Evolutionary conservation across 1,140 invertebrate genomes (phyloP).

Genomic region (Drepana arcuata): DNA sequence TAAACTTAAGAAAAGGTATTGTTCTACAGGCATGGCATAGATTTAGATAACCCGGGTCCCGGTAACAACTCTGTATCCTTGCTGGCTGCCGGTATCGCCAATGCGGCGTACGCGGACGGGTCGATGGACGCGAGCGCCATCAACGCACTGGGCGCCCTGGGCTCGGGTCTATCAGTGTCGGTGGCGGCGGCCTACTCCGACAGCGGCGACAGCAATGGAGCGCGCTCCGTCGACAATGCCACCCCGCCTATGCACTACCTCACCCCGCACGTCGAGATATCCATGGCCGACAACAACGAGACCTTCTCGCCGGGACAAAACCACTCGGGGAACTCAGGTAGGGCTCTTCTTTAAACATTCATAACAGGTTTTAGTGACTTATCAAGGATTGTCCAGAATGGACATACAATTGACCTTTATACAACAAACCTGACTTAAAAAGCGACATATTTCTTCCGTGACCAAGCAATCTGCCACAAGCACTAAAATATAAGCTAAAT

Average conservation of each 20-base stretch:
- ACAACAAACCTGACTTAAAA: too few species aligned
- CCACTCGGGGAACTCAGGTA: conserved; percentile 42
- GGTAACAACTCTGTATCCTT: conserved; percentile 79
- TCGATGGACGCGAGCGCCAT: conserved; percentile 70
- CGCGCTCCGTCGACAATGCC: conserved; percentile 84
- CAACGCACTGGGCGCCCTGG: conserved; percentile 69
- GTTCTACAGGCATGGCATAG: conserved; percentile 83
- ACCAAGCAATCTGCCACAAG: too few species aligned
- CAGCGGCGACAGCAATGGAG: conserved; percentile 83
- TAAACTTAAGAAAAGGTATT: conserved; percentile 3
- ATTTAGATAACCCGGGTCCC: conserved; percentile 88
- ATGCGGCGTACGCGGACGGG: conserved; percentile 73
- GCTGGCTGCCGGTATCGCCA: conserved; percentile 74
- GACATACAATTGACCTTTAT: too few species aligned
- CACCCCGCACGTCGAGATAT: conserved; percentile 91
- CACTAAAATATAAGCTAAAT: too few species aligned
- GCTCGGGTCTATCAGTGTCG: conserved; percentile 72
- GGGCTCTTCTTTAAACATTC: too few species aligned
- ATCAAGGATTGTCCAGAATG: too few species aligned
- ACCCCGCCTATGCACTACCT: conserved; percentile 92
- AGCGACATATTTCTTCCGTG: too few species aligned
- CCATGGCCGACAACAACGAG: conserved; percentile 81
- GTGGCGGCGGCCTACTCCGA: conserved; percentile 81
- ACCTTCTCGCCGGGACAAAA: conserved; percentile 66
- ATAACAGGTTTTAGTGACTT: too few species aligned